Conservation (phyloP, 1,140 invertebrate genomes). For the Carposina sasakii region DNA sequence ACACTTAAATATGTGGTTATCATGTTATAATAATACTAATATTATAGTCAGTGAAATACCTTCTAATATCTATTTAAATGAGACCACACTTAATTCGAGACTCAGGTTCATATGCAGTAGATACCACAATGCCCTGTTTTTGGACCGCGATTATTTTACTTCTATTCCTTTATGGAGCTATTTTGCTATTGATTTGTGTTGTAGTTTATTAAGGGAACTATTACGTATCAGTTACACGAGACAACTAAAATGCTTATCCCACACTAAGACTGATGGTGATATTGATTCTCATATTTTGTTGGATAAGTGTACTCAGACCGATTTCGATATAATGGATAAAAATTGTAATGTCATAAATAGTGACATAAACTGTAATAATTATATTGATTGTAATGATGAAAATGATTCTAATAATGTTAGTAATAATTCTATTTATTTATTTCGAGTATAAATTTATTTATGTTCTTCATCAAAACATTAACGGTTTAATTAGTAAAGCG, state of each 20-base stretch:
- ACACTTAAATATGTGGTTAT: neutral
- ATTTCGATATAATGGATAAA: too few species aligned
- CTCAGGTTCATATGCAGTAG: neutral
- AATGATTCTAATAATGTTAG: neutral
- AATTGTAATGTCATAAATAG: too few species aligned
- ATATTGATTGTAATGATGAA: neutral
- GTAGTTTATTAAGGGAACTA: neutral
- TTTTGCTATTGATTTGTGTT: neutral
- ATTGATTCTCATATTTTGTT: neutral
- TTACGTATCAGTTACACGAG: neutral
- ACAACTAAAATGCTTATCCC: too few species aligned
- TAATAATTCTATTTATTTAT: neutral
- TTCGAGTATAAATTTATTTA: neutral
- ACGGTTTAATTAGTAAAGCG: slow-evolving; percentile 1
- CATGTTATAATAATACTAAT: neutral
- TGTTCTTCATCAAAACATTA: slow-evolving; percentile 7
- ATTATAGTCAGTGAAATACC: neutral
- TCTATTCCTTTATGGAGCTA: neutral
- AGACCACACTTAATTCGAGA: neutral
- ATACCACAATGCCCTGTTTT: neutral
- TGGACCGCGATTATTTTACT: neutral
- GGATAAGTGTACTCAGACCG: neutral
- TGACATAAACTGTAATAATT: too few species aligned
- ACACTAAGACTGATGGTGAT: neutral
- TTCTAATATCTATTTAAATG: neutral